Base-by-base conservation (phyloP, 2,888 invertebrate species). In the Microplitis manilae region DNA sequence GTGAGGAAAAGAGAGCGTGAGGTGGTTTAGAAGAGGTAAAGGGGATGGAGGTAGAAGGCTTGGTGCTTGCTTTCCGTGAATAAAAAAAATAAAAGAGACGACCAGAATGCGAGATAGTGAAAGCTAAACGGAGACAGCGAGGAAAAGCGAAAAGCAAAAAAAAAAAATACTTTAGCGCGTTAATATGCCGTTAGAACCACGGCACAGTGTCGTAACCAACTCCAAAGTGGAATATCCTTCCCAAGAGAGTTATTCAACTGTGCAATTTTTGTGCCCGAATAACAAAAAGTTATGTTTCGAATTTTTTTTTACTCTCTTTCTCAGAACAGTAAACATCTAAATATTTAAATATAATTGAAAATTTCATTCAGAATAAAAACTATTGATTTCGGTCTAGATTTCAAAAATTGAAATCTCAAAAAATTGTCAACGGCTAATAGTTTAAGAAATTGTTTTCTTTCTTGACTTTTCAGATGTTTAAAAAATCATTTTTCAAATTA, bases 121-220 rank as follows among this genome's bases (percentile, higher is more conserved):
- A 39, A n/a, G 71, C 71, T 61, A 60, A 61, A 38, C 65, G 39
- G 50, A 71, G 61, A 60, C 71, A 39, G 65, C 20, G 65, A 64
- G 75, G 50, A 38, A 30, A 69, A 59, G 20, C 62, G 75, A 39
- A 50, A 50, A 68, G 67, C 39, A 76, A 20, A 71, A 71, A 60
- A 39, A 60, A 60, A 59, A 67, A 70, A 65, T 13, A 13, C 30
- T 76, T 71, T 62, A 76, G 70, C 70, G 71, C 70, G 76, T 76
- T 76, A 71, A 76, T 76, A 76, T 76, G 76, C 71, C 76, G 76
- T 67, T 76, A 69, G 71, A 71, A 61, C 39, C 39, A 39, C 71
- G 62, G 61, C 61, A 61, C 61, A 61, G 71, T 61, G 62, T 61
- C 71, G 71, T 71, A 71, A 39, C 67, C 76, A 67, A 71, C 76